These are phyloP conservation scores for Anguilla obscura DNA, from an alignment of 2,797 vertebrate genomes.

Conservation along the genomic window DNA sequence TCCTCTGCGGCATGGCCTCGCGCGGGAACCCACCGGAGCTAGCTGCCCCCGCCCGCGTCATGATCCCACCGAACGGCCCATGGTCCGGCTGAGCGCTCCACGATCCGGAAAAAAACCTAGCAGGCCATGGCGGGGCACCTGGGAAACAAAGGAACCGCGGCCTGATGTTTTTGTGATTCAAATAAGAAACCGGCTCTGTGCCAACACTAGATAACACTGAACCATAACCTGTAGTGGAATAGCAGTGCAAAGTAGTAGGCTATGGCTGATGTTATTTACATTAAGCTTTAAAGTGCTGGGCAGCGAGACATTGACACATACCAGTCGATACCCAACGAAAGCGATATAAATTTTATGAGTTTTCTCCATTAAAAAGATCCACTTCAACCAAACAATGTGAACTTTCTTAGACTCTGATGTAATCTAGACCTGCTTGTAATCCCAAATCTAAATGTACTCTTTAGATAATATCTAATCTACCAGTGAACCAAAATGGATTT, in stretches of 20 bases:
- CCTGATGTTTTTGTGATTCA: too few species aligned
- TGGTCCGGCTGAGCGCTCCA: not conserved
- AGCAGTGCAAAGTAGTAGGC: not conserved
- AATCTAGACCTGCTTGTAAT: not conserved
- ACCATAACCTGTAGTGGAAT: not conserved
- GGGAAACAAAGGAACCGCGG: not conserved
- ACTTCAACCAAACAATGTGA: not conserved
- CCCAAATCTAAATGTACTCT: not conserved
- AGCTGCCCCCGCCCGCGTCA: conserved; percentile 5
- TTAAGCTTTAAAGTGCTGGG: not conserved
- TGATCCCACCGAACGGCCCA: not conserved
- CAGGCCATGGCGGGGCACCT: conserved; percentile 12
- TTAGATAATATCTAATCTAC: conserved; percentile 1
- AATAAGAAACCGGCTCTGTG: too few species aligned
- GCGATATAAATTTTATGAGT: not conserved
- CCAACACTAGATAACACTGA: not conserved
- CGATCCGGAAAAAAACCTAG: not conserved
- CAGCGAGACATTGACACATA: not conserved
- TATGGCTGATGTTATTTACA: not conserved
- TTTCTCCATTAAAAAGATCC: not conserved
- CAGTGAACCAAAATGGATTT: not conserved
- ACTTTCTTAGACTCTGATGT: not conserved
- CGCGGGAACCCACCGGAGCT: conserved; percentile 16
- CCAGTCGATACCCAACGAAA: not conserved
- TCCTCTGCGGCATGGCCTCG: conserved; percentile 70